Base-by-base conservation (phyloP, 2,888 invertebrate species). In the Julus scanicus region DNA sequence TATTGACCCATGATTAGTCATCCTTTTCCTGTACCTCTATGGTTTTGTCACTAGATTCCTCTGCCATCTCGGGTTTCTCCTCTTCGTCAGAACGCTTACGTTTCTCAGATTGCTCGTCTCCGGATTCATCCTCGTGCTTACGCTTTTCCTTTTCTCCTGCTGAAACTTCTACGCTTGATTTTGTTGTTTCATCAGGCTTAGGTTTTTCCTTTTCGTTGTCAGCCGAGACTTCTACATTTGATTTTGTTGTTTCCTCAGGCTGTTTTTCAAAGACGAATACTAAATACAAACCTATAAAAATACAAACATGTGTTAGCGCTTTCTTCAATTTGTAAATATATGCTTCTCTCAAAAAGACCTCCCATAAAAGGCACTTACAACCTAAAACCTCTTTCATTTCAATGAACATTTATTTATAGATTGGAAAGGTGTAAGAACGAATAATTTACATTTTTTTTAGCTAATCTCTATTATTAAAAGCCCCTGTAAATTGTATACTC, bases 241-340 rank as follows among this genome's bases (percentile, higher is more conserved):
- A 84, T 84, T 37, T 15, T 20, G 15, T 6, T 40, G 39, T 29
- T 2, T 84, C 84, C 39, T 84, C 84, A 17, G 84, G 84, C 84
- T 37, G 84, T 90, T 97, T 97, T 93, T 95, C 95, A 92, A 97
- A 97, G 87, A 94, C 96, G 94, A 97, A 97, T 11, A 95, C 95
- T 91, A 95, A 93, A 92, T 97, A 97, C 63, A 97, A 92, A 88
- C 96, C 96, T 96, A 92, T 90, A 95, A 95, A 90, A 91, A 71
- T 86, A 84, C 39, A 83, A 89, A 88, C 86, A 88, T 29, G 63
- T 84, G 17, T 44, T 57, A 17, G 11, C 20, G 20, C 5, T 29
- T n/a, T 6, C 63, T 63, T 17, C 63, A n/a, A 8, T 44, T 2
- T 44, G 44, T 44, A 63, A 63, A n/a, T n/a, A 15, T 44, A 44